A percentile compares a stretch with the other conserved stretches of the same genome.
Conservation (phyloP, 2,113 vertebrate genomes). For the Arvicanthis niloticus region DNA sequence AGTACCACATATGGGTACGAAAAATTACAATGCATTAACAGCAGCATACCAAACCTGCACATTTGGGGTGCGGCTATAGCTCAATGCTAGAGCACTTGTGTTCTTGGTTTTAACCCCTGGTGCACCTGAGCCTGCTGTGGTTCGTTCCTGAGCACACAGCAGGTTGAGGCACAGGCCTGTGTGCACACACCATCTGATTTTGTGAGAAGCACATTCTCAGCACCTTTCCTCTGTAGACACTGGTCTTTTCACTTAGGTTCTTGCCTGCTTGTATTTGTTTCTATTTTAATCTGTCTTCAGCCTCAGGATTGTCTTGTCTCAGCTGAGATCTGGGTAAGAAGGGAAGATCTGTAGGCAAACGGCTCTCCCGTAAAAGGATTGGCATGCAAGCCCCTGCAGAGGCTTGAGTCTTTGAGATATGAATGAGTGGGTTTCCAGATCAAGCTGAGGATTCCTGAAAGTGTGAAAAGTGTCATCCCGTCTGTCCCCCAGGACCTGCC, state of each 20-base stretch:
- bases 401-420: rapidly evolving
- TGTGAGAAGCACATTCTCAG: not conserved
- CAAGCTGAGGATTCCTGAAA: rapidly evolving
- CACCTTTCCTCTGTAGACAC: not conserved
- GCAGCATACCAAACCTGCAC: too few relatives aligned
- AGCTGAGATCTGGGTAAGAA: not conserved
- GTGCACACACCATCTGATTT: too few relatives aligned
- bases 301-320: not conserved
- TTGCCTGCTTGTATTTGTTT: not conserved
- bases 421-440: too few relatives aligned
- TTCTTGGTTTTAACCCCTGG: not conserved
- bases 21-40: not conserved
- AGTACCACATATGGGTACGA: not conserved
- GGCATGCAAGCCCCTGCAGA: not conserved
- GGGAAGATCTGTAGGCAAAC: not conserved
- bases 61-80: not conserved
- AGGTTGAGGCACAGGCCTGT: not conserved
- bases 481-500: rapidly evolving
- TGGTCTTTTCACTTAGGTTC: not conserved
- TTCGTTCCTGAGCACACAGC: not conserved
- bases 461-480: not conserved
- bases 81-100: not conserved
- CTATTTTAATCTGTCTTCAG: not conserved
- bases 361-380: not conserved
- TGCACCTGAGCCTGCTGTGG: not conserved